phyloP scores from a whole-genome alignment of 2,113 vertebrate species.

The Pseudonaja textilis region DNA sequence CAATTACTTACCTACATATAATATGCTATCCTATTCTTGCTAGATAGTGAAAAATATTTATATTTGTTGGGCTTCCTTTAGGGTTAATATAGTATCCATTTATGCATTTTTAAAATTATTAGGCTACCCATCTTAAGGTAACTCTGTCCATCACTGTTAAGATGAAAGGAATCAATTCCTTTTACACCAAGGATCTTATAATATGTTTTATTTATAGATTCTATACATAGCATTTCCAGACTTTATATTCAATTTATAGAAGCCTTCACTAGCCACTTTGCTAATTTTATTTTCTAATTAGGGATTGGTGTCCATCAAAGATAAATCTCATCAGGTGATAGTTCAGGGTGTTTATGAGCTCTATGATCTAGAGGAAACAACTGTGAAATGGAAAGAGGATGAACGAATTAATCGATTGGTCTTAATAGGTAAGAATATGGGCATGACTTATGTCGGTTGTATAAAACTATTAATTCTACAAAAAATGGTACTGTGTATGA shows the following conservation, averaged over 20 bases:
- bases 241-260: background rate
- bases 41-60: background rate
- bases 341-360: constrained; percentile 93
- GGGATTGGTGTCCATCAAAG: constrained; percentile 87
- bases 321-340: constrained; percentile 85
- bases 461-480: background rate
- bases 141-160: background rate
- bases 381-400: constrained; percentile 78
- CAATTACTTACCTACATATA: background rate
- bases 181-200: background rate
- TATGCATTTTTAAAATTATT: background rate
- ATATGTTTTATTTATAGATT: background rate
- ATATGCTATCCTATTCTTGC: background rate
- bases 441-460: background rate
- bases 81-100: background rate
- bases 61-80: background rate
- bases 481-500: background rate
- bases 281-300: constrained; percentile 64
- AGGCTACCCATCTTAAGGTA: background rate
- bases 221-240: accelerated
- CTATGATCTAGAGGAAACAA: constrained; percentile 92
- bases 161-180: background rate
- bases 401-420: constrained; percentile 83
- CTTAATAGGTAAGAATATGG: constrained; percentile 81
- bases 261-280: constrained; percentile 36